Evolutionary conservation across 2,797 vertebrate species (phyloP).

Genomic region (Rhynchonycteris naso): DNA sequence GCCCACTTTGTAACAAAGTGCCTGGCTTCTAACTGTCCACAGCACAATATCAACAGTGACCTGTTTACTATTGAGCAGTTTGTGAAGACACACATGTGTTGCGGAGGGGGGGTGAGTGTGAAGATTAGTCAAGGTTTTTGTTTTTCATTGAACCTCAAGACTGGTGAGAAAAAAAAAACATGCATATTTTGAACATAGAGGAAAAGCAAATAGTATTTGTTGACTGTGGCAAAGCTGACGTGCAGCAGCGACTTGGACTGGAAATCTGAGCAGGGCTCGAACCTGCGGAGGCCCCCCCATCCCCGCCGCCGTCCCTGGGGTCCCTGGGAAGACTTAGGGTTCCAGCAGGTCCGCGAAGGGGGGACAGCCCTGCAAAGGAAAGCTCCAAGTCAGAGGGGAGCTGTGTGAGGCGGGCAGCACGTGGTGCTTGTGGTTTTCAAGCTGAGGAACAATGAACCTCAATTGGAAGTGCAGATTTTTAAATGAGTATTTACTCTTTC

Average conservation of each 20-base stretch:
- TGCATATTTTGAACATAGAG: constrained; percentile 5
- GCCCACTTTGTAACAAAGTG: neutral
- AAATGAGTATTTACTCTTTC: neutral
- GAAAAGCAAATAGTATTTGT: constrained; percentile 79
- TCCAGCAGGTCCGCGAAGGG: constrained; percentile 71
- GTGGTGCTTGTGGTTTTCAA: neutral
- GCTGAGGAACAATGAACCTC: neutral
- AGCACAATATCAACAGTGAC: constrained; percentile 7
- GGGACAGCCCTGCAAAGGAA: constrained; percentile 64
- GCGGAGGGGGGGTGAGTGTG: rapidly evolving
- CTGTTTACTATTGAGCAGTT: constrained; percentile 63
- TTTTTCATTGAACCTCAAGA: constrained; percentile 50
- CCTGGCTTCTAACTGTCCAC: constrained; percentile 20
- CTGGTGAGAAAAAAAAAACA: neutral
- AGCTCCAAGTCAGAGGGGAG: constrained; percentile 4
- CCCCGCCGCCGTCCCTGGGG: too few relatives aligned
- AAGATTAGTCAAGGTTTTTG: constrained; percentile 62
- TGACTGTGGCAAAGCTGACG: constrained; percentile 57
- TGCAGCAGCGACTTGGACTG: constrained; percentile 65
- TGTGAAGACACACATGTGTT: constrained; percentile 18
- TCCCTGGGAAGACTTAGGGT: constrained; percentile 77
- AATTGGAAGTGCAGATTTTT: constrained; percentile 22
- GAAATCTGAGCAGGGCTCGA: constrained; percentile 75
- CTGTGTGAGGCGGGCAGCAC: constrained; percentile 62
- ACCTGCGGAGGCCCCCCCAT: constrained; percentile 41